Evolutionary conservation across 92 coral and sea anemone species (phyloP), one percentile per base, ranked within the genome.

Genomic region (Nematostella vectensis): DNA sequence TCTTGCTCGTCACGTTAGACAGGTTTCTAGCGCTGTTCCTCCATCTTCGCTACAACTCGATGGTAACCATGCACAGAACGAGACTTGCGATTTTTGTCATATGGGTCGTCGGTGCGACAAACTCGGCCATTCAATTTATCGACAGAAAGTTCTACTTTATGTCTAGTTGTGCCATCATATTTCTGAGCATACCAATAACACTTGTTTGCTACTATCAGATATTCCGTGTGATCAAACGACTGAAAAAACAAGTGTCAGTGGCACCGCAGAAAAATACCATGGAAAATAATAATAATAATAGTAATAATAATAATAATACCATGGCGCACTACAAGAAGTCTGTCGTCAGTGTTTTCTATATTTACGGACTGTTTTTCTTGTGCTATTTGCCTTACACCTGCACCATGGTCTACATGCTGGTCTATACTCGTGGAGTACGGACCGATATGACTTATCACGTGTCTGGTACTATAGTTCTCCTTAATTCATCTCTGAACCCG

Each of bases 361-460:
- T 45, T 6, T 45, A 45, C 51, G 51, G 51, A 11, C 12, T 45
- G 18, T 45, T 45, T 17, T 10, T 45, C 51, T 22, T 45, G 17
- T 45, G 51, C 18, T 45, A 45, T 19, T 17, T 45, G 21, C 51
- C 51, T 4, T 45, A 45, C 18, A 45, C 51, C 4, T 11, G 51
- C 51, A 45, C 51, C 23, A 8, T 45, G 51, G 4, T 45, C 18
- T 45, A 45, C 18, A 45, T 45, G 51, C 51, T 45, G 11, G 4
- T 45, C 51, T 45, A 45, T 19, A 19, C 4, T 17, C 9, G 51
- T 6, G 51, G 23, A 19, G 4, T 45, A 45, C 9, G 4, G 51
- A 45, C 18, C 23, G 51, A 45, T 19, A 45, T 17, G 51, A 22
- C 21, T 45, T 45, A 45, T 45, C 51, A 45, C 51, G 23, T 45